Evolutionary conservation across 2,113 vertebrate species (phyloP), one percentile per base, ranked within the genome.

Genomic region (Vidua chalybeata): DNA sequence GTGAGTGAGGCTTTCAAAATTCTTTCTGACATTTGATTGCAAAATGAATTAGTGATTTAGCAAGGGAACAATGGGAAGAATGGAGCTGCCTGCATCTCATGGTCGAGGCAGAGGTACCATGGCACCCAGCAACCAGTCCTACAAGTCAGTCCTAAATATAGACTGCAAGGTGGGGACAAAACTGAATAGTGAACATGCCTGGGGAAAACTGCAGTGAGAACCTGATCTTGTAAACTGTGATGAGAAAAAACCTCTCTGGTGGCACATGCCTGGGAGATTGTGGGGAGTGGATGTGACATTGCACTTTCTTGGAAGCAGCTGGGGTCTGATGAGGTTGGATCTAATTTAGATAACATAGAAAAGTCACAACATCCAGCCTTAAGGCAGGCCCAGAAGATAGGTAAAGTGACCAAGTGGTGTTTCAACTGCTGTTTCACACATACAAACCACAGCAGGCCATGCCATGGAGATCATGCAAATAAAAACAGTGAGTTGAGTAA

Each of bases 271-370:
- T 35, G 10, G 28, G 78, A 59, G 62, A 54, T 63, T 2, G 1
- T 0, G 0, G 43, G 15, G 35, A 43, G 37, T 0, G 4, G 61
- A 39, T 0, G 0, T 15, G 35, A 41, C 0, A 0, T 30, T 18
- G 7, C 11, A 12, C 17, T 66, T 54, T 22, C 83, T 24, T 82
- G 43, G 77, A 89, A 91, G 61, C 7, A 31, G 48, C 3, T 1
- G 2, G 33, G 27, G 20, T 55, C 33, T 72, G 56, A 51, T 72
- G 48, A 87, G 15, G 10, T 31, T 45, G 33, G 10, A 20, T 79
- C 22, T 90, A 14, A 64, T 68, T 59, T 68, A 79, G 49, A 45
- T 61, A 85, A 55, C 9, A n/a, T 6, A 10, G 48, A 87, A 90
- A 48, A 59, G 52, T 43, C 48, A 75, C 33, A 54, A 63, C 33